Evolutionary conservation across 1,140 invertebrate species (phyloP), one percentile per base, ranked within the genome.

Genomic region (Tetramorium parvispinum): DNA sequence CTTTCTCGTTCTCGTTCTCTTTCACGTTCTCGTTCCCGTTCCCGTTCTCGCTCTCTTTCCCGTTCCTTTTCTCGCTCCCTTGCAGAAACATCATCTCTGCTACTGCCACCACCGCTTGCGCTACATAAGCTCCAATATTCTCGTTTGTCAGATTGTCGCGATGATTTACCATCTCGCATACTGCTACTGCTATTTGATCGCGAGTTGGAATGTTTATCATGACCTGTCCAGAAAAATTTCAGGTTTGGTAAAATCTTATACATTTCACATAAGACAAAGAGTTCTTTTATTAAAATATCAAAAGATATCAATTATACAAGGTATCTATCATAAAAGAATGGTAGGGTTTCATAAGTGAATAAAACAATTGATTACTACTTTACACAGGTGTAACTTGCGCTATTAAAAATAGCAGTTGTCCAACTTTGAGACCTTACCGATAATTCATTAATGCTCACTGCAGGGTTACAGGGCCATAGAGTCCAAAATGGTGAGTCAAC

Each of bases 151-250:
- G 94, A 94, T 79, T 95, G 95, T 88, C 95, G 94, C 90, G 94
- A 95, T 78, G 94, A 95, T 92, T 94, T 94, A 88, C 94, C 93
- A 93, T 95, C 94, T 91, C 94, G 93, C 89, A 93, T 93, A 91
- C 95, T 96, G 92, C 94, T 94, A 92, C 94, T 94, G 92, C 95
- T 95, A 92, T 95, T 96, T 90, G 96, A 96, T 92, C 97, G 96
- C 93, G 96, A 97, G 96, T 97, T 97, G 97, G 97, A 97, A 97
- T 97, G 97, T 97, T 97, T 97, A 93, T 96, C 96, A 94, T 97
- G 97, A 95, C 96, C 96, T 97, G 73, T 81, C 16, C 66, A 89
- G 46, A 68, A 32, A 57, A 73, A 87, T 68, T 82, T 49, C 53
- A 90, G 71, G 51, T 63, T 61, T 43, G 21, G n/a, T 37, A 73